Base-by-base conservation (phyloP, 2,113 vertebrate genomes). In the Tupaia tana region DNA sequence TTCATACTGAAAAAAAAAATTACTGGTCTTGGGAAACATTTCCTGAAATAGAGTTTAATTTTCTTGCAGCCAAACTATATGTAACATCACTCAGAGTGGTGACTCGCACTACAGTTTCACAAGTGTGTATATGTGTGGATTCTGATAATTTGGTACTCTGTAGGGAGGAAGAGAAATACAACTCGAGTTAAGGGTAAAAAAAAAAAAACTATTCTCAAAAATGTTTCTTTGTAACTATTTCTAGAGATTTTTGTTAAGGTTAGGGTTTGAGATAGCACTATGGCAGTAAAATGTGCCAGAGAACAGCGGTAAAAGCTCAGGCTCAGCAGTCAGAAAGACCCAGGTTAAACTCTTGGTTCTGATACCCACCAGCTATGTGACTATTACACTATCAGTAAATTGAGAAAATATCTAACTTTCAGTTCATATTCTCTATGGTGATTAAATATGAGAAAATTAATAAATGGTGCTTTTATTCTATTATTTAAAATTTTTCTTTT, bases 121-220 rank as follows among this genome's bases (percentile, higher is more conserved):
- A 95, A 97, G 93, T 95, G 89, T 96, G 79, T 93, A 86, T 93
- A 97, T 96, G 97, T 97, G 97, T 93, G 94, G 97, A 96, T 97
- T 96, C 89, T 96, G 93, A 93, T 84, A 96, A 97, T 95, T 97
- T 78, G 96, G 56, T 96, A 96, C 89, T 95, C 95, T 81, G 93
- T 89, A 95, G 63, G 61, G 34, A 96, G 34, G 79, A 95, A 97
- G 79, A 97, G 77, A 97, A 96, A 93, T 84, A 96, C 66, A 97
- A 94, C 74, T 89, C 83, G 79, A 93, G 88, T 83, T 93, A 86
- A 92, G 89, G 43, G 43, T 43, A 43, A 43, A 3, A 43, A 43
- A 78, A 92, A 95, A 96, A 95, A 92, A 95, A 79, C 31, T 70
- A 91, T 89, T 34, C n/a, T 93, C 27, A 91, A 74, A 96, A 89